A percentile compares a stretch with the other conserved stretches of the same genome.
phyloP scores from a whole-genome alignment of 2,113 vertebrate species.

The Plestiodon gilberti region DNA sequence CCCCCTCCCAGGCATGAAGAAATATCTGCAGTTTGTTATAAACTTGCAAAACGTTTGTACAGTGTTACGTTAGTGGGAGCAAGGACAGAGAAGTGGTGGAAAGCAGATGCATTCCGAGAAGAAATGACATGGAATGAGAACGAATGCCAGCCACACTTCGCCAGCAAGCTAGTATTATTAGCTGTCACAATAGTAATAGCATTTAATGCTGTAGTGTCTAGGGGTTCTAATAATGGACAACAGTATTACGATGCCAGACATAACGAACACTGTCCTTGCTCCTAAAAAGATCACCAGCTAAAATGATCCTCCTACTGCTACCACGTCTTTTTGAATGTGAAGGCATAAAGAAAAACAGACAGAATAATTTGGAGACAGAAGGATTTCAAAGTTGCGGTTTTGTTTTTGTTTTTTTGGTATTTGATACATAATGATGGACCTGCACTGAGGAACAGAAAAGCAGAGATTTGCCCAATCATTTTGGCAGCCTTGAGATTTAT shows the following conservation, averaged over 20 bases:
- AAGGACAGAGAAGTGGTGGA: not conserved
- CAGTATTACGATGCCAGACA: not conserved
- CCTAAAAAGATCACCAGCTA: conserved; percentile 7
- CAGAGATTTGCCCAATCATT: not conserved
- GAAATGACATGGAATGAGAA: not conserved
- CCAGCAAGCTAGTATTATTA: not conserved
- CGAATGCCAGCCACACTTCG: not conserved
- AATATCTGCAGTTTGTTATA: not conserved
- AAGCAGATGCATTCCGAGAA: not conserved
- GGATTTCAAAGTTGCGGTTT: not conserved
- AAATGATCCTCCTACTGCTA: conserved; percentile 2
- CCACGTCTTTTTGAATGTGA: conserved; percentile 6
- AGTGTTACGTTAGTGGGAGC: not conserved
- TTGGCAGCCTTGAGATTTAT: conserved; percentile 4
- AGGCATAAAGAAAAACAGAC: not conserved
- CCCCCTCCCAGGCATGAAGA: not conserved
- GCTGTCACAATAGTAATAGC: not conserved
- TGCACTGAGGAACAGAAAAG: conserved; percentile 11
- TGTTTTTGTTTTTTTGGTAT: not conserved
- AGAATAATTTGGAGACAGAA: not conserved
- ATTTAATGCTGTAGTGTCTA: not conserved
- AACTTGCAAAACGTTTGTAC: not conserved
- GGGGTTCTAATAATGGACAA: not conserved
- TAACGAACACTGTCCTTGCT: conserved; percentile 3
- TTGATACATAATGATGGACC: not conserved